Base-by-base conservation (phyloP, 2,797 vertebrate species). In the Manis javanica region DNA sequence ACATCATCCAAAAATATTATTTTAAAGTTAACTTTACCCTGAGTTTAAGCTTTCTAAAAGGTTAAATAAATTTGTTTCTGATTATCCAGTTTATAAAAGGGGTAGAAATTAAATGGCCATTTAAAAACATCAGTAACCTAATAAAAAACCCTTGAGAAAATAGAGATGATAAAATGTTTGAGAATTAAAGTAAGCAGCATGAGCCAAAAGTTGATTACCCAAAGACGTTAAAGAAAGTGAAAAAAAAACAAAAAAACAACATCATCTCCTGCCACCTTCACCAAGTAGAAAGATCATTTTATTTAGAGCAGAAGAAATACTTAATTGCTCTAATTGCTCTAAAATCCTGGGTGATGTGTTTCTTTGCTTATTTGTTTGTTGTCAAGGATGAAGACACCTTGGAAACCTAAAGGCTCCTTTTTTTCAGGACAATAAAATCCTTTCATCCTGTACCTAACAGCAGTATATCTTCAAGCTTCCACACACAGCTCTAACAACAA, bases 311-410 rank as follows among this genome's bases (percentile, higher is more conserved):
- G 23, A 92, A 84, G 42, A 95, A 90, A 94, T 94, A 94, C 91
- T 96, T 98, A 96, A 98, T 95, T 97, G 78, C 24, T 49, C 4
- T 98, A 96, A 98, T 95, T 97, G 78, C 24, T 49, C 4, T 88
- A 94, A 97, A 97, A 93, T 92, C 74, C 2, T 66, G 31, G 42
- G 66, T 84, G 61, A 46, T 96, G 77, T 93, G 53, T 79, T 90
- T 63, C 12, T 72, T 95, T 91, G 64, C 23, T 51, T 79, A 19
- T 86, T 85, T 87, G 66, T 63, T 83, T 92, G 63, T 69, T 79
- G 74, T 19, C 10, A 98, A 59, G 61, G 95, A 92, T 97, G 95
- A 97, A 98, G 92, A 24, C 77, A 46, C 94, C 63, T 66, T 74
- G 74, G 96, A 95, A 98, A 89, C 55, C 77, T 89, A 6, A 96